Conservation (phyloP, 2,113 vertebrate genomes). For the Pedetes capensis region DNA sequence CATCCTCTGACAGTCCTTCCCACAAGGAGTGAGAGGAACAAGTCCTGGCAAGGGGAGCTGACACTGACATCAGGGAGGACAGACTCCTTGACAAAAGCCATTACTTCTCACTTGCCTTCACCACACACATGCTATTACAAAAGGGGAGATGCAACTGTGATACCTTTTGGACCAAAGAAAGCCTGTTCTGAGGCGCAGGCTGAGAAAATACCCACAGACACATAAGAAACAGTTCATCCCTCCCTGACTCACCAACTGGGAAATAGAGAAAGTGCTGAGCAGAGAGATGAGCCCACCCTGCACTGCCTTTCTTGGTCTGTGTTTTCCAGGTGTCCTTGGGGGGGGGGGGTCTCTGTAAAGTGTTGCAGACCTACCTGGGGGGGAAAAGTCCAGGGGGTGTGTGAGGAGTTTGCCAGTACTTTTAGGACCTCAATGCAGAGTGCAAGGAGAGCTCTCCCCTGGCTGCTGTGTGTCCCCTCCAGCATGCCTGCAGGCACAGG, state of each 20-base stretch:
- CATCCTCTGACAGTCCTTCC: slow-evolving; percentile 81
- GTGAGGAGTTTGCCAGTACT: not conserved
- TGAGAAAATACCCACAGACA: not conserved
- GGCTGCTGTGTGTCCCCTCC: not conserved
- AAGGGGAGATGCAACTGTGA: not conserved
- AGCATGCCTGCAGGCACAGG: not conserved
- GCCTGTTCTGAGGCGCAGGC: not conserved
- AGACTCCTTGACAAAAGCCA: slow-evolving; percentile 70
- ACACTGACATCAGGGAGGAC: slow-evolving; percentile 48
- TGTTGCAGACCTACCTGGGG: not conserved
- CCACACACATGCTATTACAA: slow-evolving; percentile 1
- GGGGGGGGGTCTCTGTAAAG: not conserved
- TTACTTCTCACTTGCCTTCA: slow-evolving; percentile 67
- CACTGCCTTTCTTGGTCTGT: not conserved
- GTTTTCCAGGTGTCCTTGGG: not conserved
- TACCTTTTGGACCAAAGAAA: slow-evolving; percentile 22
- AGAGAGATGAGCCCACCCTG: not conserved
- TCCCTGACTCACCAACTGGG: not conserved
- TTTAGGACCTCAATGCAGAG: not conserved
- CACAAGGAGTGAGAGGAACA: slow-evolving; percentile 78
- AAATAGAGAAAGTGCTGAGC: not conserved
- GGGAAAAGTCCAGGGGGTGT: not conserved
- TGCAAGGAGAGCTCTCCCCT: not conserved
- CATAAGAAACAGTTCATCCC: not conserved
- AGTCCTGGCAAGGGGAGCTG: slow-evolving; percentile 53